Evolutionary conservation across 2,113 vertebrate genomes (phyloP).

Genomic region (Brachypteracias leptosomus): DNA sequence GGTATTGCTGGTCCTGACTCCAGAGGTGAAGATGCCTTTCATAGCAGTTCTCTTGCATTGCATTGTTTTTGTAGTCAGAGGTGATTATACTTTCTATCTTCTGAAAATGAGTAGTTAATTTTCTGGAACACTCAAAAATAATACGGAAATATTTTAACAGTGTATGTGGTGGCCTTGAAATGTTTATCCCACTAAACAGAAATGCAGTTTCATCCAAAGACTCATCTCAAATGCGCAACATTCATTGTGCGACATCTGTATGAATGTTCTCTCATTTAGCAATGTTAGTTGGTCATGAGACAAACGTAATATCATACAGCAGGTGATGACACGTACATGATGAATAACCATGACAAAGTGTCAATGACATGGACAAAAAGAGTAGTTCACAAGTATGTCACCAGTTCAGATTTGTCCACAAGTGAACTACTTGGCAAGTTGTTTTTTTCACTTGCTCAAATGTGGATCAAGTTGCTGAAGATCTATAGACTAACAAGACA

Average conservation of each 20-base stretch:
- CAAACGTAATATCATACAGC: not conserved
- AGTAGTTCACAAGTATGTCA: fast-evolving
- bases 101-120: not conserved
- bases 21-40: not conserved
- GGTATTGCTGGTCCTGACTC: not conserved
- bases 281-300: not conserved
- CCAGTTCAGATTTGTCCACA: not conserved
- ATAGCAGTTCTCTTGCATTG: not conserved
- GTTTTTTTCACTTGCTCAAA: not conserved
- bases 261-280: not conserved
- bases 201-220: not conserved
- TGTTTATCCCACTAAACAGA: not conserved
- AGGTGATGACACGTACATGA: not conserved
- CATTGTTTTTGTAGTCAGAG: not conserved
- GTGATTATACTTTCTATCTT: not conserved
- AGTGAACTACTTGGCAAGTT: not conserved
- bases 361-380: not conserved
- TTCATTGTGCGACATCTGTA: not conserved
- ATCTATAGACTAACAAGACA: not conserved
- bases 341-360: not conserved
- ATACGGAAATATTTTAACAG: not conserved
- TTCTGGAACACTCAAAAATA: not conserved
- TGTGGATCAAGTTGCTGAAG: not conserved
- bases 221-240: not conserved
- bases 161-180: not conserved